Base-by-base conservation (phyloP, 2,888 invertebrate genomes). In the Labia minor region DNA sequence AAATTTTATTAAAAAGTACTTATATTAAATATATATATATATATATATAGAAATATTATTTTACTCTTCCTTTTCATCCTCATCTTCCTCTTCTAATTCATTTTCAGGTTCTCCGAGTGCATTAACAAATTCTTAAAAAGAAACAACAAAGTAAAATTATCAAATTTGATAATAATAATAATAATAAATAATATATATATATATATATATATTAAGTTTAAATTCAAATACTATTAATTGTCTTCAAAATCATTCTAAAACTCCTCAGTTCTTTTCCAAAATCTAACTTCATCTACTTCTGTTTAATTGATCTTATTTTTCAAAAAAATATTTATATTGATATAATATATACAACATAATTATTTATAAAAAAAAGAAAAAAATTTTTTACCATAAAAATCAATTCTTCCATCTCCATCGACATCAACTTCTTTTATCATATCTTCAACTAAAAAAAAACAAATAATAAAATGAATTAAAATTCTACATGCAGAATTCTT, bases 371-470 rank as follows among this genome's bases (percentile, higher is more conserved):
- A n/a, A n/a, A n/a, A n/a, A n/a, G n/a, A n/a, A n/a, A n/a, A n/a
- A n/a, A n/a, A n/a, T 26, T 3, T 26, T 26, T 79, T 78, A 89
- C 93, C 95, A 75, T 93, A 89, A 78, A 94, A 95, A 78, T 95
- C 93, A 74, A 95, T 95, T 71, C 92, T 85, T 1, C 95, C 95
- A 76, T 95, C 95, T 1, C 95, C 94, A 76, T 95, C 93, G 1
- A 94, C 91, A 75, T 95, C 95, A 6, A 95, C 95, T 80, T 95
- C 95, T 75, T 93, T 92, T 75, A 95, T 95, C 94, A 95, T 95
- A 76, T 95, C 94, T 77, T 95, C 94, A 78, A 95, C 94, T 94
- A 80, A 65, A 83, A 84, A 19, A 65, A 69, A 66, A 68, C 37
- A 67, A 1, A 65, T 8, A 49, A 26, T 3, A 6, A 26, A 26